Percentiles rank a stretch among this genome's conserved stretches.
Evolutionary conservation across 2,797 vertebrate genomes (phyloP).

Genomic region (Microcaecilia unicolor): DNA sequence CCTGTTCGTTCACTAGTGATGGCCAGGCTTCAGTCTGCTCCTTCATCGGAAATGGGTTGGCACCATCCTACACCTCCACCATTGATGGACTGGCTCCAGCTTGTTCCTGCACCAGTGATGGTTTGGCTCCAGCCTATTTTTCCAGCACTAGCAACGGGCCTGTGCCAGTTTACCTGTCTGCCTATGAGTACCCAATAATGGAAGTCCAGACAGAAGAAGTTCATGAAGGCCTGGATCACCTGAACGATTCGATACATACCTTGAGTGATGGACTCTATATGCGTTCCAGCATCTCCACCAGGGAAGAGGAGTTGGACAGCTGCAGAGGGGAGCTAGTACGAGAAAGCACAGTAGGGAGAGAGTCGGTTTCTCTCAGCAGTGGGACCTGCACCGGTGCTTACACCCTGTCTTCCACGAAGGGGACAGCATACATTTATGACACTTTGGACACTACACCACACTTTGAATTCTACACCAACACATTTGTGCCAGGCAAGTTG

Average conservation of each 20-base stretch:
- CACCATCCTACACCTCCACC: constrained; percentile 6
- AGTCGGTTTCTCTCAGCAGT: constrained; percentile 1
- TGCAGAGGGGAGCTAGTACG: neutral
- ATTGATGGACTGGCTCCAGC: constrained; percentile 1
- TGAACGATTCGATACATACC: constrained; percentile 4
- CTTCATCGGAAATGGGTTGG: neutral
- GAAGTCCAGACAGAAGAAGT: constrained; percentile 2
- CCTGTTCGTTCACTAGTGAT: no score
- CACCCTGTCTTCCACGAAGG: constrained; percentile 11
- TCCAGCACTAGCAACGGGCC: no score
- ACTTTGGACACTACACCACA: constrained; percentile 43
- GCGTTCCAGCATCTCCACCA: neutral
- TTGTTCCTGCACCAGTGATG: no score
- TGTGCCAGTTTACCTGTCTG: constrained; percentile 10
- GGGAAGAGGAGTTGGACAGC: neutral
- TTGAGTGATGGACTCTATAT: constrained; percentile 5
- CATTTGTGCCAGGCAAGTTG: constrained; percentile 16
- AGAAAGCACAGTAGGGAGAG: neutral
- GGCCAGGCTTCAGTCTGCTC: neutral
- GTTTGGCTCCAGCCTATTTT: no score
- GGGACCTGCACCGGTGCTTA: constrained; percentile 4
- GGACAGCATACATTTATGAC: constrained; percentile 42
- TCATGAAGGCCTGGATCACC: constrained; percentile 4
- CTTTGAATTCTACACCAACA: constrained; percentile 45
- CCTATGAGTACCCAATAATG: neutral